Base-by-base conservation (phyloP, 2,888 invertebrate species). In the Melanargia galathea region DNA sequence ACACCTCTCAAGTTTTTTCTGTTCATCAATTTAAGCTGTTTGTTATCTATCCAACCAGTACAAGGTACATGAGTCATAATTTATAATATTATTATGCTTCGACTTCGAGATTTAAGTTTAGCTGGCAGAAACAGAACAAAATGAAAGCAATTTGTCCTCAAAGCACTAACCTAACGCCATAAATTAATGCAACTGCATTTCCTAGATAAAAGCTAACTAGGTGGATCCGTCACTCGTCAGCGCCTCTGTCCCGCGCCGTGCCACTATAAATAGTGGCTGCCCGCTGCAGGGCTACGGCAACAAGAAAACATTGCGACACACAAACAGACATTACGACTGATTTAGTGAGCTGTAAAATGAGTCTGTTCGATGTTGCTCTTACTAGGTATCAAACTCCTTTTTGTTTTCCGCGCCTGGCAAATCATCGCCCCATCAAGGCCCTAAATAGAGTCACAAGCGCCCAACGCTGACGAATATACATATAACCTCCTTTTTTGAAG, bases 201-300 rank as follows among this genome's bases (percentile, higher is more conserved):
- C 66, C 66, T 68, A 69, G 63, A 66, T 64, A 68, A 59, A 62
- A 66, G 68, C 64, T 70, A 69, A 68, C 68, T 67, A 63, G 67
- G 63, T 64, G 68, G 59, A 60, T 46, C 30, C 58, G 63, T 65
- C 48, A 55, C 13, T 38, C 30, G 7, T 30, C 30, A 30, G 30
- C 30, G 60, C 59, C 38, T 49, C 24, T 24, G 18, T 58, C 26
- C 40, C 52, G 54, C 48, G 43, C 18, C n/a, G 22, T 43, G 43
- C 18, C n/a, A 16, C 16, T 65, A 65, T 61, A 60, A 66, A 66
- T 66, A 66, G 57, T 13, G 10, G 2, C 33, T 45, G 30, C 33
- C n/a, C 26, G 30, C n/a, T 24, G 18, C 22, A 13, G 16, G 48
- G 22, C 35, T 38, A 40, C 16, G 56, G 26, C 35, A 13, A 45